Evolutionary conservation across 1,140 invertebrate genomes (phyloP).

Genomic region (Sarcophaga bullata): DNA sequence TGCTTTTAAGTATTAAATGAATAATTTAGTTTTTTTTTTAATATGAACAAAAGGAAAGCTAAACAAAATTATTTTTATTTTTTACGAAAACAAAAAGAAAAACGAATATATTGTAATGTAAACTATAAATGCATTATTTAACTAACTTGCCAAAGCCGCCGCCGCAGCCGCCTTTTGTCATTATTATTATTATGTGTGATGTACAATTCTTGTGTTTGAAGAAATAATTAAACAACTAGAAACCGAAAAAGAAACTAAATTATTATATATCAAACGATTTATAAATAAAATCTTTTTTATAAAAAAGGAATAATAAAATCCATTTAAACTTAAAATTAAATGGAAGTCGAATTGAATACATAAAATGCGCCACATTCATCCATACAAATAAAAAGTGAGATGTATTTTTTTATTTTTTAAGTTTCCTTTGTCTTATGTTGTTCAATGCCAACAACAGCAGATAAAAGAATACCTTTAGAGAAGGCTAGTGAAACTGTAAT

Average conservation of each 20-base stretch:
- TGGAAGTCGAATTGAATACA: constrained; percentile 16
- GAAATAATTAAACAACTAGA: not conserved
- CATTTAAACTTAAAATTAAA: constrained; percentile 7
- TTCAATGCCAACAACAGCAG: not conserved
- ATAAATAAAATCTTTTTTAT: not conserved
- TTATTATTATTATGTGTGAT: constrained; percentile 9
- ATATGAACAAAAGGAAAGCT: not conserved
- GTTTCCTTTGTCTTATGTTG: not conserved
- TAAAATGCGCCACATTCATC: constrained; percentile 47
- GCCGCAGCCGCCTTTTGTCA: constrained; percentile 28
- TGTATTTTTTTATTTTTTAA: constrained; percentile 22
- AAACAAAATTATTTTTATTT: not conserved
- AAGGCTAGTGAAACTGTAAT: not conserved
- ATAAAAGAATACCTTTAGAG: not conserved
- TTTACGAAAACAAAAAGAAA: not conserved
- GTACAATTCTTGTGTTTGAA: constrained; percentile 20
- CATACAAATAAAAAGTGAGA: constrained; percentile 44
- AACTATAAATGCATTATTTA: not conserved
- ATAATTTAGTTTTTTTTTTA: not conserved
- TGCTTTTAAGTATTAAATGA: constrained; percentile 18
- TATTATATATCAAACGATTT: constrained; percentile 22
- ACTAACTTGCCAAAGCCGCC: constrained; percentile 37
- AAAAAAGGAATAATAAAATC: not conserved
- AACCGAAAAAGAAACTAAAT: not conserved
- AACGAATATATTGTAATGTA: not conserved